These are phyloP conservation scores for Rousettus leschenaultii DNA, from an alignment of 2,113 vertebrate genomes.

Conservation along the genomic window DNA sequence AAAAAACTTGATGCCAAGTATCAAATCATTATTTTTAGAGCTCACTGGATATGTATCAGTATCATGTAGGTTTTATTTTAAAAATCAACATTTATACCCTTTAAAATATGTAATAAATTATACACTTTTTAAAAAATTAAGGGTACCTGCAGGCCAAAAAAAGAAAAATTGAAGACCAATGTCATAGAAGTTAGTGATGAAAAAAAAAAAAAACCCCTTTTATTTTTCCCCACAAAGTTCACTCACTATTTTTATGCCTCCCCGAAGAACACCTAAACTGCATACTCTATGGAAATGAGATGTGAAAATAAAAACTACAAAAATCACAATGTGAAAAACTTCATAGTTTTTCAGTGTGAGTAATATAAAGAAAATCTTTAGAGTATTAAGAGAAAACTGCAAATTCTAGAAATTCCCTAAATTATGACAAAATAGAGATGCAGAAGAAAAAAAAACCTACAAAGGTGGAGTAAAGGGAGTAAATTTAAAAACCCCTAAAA, in stretches of 20 bases:
- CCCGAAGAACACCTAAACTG: neutral
- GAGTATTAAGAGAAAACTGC: neutral
- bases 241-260: neutral
- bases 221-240: neutral
- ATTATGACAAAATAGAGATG: neutral
- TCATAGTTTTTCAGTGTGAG: neutral
- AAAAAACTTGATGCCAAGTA: too few species aligned
- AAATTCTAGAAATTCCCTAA: neutral
- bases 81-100: neutral
- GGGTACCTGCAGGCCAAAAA: neutral
- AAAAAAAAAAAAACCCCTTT: neutral
- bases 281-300: neutral
- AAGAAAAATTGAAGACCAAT: neutral
- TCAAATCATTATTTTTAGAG: neutral
- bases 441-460: neutral
- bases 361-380: neutral
- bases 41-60: neutral
- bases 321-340: neutral
- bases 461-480: neutral
- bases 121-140: neutral
- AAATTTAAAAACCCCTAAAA: neutral
- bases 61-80: neutral
- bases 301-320: neutral
- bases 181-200: neutral
- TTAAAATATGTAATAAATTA: neutral